Conservation (phyloP, 2,113 vertebrate genomes). For the Elanoides forficatus region DNA sequence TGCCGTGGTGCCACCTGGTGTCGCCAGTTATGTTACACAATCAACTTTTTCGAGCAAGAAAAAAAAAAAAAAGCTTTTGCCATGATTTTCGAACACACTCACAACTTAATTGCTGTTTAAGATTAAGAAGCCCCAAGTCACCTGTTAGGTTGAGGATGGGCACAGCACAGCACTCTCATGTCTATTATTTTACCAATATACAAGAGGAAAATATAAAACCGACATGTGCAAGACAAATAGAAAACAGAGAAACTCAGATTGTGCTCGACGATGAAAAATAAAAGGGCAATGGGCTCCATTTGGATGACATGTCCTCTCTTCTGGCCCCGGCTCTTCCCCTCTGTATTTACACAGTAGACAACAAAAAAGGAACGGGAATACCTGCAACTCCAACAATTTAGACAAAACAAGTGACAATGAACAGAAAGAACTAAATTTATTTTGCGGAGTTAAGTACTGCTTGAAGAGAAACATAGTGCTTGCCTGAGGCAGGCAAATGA, state of each 20-base stretch:
- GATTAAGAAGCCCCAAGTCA: neutral
- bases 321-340: neutral
- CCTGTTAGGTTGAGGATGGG: neutral
- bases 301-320: neutral
- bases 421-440: neutral
- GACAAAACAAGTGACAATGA: neutral
- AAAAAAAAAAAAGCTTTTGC: neutral
- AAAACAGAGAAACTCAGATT: neutral
- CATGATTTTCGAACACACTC: neutral
- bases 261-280: neutral
- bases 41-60: neutral
- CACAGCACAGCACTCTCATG: neutral
- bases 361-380: neutral
- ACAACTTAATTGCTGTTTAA: neutral
- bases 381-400: neutral
- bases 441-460: neutral
- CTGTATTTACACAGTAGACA: neutral
- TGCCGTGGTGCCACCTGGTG: neutral
- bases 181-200: neutral
- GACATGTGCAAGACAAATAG: neutral
- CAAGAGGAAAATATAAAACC: neutral
- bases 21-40: accelerated
- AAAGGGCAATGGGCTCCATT: neutral
- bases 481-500: neutral
- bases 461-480: neutral